Evolutionary conservation across 2,797 vertebrate species (phyloP).

Genomic region (Choloepus didactylus): DNA sequence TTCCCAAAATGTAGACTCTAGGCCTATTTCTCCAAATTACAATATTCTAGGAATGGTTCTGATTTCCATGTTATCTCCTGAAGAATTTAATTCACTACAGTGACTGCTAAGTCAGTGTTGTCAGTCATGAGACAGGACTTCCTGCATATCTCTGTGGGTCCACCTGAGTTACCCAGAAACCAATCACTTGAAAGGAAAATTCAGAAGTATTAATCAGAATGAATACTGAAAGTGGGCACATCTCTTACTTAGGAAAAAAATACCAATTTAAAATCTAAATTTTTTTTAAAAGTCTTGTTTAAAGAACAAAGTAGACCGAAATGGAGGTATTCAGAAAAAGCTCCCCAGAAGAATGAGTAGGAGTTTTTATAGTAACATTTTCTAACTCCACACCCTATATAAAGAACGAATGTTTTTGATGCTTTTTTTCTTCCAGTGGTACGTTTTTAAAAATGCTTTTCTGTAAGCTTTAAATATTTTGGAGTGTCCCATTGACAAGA

Average conservation of each 20-base stretch:
- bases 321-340: background rate
- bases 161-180: background rate
- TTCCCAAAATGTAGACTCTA: background rate
- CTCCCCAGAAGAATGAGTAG: background rate
- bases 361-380: background rate
- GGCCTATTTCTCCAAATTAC: background rate
- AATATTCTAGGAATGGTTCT: background rate
- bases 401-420: background rate
- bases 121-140: background rate
- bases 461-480: constrained; percentile 63
- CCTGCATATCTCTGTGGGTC: background rate
- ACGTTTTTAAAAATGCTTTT: constrained; percentile 42
- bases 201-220: background rate
- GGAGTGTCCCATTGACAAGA: constrained; percentile 61
- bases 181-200: background rate
- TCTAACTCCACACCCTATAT: background rate
- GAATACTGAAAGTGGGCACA: background rate
- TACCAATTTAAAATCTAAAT: background rate
- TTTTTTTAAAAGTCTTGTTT: background rate
- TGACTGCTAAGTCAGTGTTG: background rate
- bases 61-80: background rate
- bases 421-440: background rate
- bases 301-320: background rate
- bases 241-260: constrained; percentile 51
- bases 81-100: background rate